phyloP scores from a whole-genome alignment of 2,113 vertebrate genomes.

The Burhinus oedicnemus region DNA sequence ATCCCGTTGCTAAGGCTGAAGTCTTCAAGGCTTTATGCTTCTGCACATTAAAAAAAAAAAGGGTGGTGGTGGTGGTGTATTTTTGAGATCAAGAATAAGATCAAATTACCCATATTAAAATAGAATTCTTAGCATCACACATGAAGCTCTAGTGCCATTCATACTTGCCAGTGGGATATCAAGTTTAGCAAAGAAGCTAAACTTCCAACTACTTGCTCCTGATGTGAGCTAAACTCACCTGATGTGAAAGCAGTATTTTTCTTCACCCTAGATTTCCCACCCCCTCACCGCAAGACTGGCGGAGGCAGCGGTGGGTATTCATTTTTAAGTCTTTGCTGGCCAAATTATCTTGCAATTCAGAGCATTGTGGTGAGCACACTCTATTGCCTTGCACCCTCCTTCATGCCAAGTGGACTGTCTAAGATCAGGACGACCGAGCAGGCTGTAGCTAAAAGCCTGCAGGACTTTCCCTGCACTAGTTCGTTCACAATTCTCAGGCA shows the following conservation, averaged over 20 bases:
- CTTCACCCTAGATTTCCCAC: not conserved
- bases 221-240: not conserved
- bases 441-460: not conserved
- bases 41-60: not conserved
- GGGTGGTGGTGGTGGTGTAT: rapidly evolving
- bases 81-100: not conserved
- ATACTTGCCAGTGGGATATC: not conserved
- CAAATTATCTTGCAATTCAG: not conserved
- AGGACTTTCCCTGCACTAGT: not conserved
- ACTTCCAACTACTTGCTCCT: not conserved
- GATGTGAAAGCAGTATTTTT: not conserved
- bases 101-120: slow-evolving; percentile 1
- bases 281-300: not conserved
- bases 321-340: not conserved
- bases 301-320: not conserved
- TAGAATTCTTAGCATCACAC: not conserved
- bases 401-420: not conserved
- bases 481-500: not conserved
- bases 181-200: not conserved
- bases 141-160: not conserved
- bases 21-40: not conserved
- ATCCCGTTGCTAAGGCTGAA: not conserved
- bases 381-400: not conserved
- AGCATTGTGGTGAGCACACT: not conserved
- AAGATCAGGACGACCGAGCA: not conserved